These are phyloP conservation scores for Mactromeris polynyma DNA, from an alignment of 2,888 invertebrate genomes.

Conservation along the genomic window DNA sequence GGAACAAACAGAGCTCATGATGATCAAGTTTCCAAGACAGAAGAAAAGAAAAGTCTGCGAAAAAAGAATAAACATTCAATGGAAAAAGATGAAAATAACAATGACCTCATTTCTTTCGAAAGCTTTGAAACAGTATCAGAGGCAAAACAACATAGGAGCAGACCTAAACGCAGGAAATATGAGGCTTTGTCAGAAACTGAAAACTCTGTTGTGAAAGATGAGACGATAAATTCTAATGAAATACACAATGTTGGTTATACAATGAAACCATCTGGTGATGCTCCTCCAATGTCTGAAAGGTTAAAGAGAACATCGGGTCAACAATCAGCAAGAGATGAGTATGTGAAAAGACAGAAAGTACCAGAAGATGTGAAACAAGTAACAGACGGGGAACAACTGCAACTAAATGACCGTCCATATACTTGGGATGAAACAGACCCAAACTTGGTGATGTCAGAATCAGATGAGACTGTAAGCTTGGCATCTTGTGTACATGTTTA, in stretches of 20 bases:
- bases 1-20: neutral
- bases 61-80: neutral
- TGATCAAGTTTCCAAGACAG: neutral
- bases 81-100: neutral
- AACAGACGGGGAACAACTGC: neutral
- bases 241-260: neutral
- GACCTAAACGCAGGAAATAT: too few species aligned
- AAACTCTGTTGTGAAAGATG: too few species aligned
- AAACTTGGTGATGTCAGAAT: too few species aligned
- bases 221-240: too few species aligned
- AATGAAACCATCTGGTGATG: neutral
- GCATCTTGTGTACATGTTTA: too few species aligned
- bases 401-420: neutral
- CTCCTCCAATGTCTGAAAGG: neutral
- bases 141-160: too few species aligned
- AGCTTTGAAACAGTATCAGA: too few species aligned
- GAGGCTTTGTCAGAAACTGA: too few species aligned
- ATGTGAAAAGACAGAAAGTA: neutral
- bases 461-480: too few species aligned
- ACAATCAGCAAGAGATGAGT: neutral
- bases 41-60: neutral
- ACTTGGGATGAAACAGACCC: neutral
- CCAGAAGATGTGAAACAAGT: neutral
- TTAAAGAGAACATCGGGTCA: neutral
- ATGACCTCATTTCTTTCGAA: neutral